Evolutionary conservation across 2,888 invertebrate genomes (phyloP).

Genomic region (Iphiclides podalirius): DNA sequence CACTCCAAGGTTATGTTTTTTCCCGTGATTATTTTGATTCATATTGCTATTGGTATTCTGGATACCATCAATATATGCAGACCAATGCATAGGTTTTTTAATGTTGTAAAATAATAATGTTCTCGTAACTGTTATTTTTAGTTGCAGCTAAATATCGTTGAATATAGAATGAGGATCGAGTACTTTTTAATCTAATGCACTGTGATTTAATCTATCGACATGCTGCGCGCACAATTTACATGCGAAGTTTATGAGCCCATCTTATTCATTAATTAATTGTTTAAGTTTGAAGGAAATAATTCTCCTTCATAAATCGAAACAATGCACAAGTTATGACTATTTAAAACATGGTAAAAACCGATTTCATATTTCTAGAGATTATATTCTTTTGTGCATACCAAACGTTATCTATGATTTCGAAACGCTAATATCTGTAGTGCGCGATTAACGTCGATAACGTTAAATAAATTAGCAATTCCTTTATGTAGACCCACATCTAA

Average conservation of each 20-base stretch:
- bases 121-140: too few species aligned
- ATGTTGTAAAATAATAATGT: too few species aligned
- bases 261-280: too few species aligned
- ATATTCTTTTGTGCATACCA: constrained; percentile 13
- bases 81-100: too few species aligned
- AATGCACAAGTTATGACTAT: too few species aligned
- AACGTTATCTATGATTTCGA: constrained; percentile 13
- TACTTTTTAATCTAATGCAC: neutral
- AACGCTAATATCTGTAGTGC: constrained; percentile 12
- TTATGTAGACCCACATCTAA: constrained; percentile 18
- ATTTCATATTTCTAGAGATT: neutral
- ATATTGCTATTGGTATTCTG: too few species aligned
- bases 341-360: too few species aligned
- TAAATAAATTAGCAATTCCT: constrained; percentile 18
- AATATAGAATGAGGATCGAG: neutral
- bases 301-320: too few species aligned
- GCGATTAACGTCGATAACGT: constrained; percentile 20
- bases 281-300: too few species aligned
- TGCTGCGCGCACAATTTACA: constrained; percentile 8
- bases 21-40: too few species aligned
- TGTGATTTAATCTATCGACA: neutral
- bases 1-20: too few species aligned
- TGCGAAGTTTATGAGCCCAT: constrained; percentile 7
- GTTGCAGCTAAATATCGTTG: neutral
- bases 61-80: too few species aligned